Evolutionary conservation across 2,113 vertebrate species (phyloP).

Genomic region (Misgurnus mizolepis): DNA sequence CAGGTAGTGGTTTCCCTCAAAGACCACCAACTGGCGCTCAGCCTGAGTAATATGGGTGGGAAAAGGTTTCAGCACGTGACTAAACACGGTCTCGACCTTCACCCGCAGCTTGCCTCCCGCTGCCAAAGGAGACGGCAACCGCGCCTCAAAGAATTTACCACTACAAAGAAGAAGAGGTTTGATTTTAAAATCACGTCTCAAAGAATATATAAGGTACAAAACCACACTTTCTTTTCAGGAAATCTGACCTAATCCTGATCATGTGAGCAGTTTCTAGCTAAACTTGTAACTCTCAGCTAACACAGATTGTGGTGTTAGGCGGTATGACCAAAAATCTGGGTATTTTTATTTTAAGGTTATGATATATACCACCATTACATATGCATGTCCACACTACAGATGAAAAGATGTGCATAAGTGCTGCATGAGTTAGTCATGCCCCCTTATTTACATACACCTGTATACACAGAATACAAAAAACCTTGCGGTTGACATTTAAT

Average conservation of each 20-base stretch:
- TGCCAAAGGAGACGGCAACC: slow-evolving; percentile 80
- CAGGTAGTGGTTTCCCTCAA: slow-evolving; percentile 96
- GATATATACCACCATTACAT: too few species aligned
- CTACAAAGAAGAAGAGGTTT: slow-evolving; percentile 65
- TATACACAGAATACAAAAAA: too few species aligned
- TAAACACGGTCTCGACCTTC: slow-evolving; percentile 87
- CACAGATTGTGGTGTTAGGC: too few species aligned
- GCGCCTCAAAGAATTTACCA: slow-evolving; percentile 87
- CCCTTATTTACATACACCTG: too few species aligned
- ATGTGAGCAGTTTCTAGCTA: neutral
- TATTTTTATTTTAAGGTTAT: too few species aligned
- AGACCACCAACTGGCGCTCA: slow-evolving; percentile 95
- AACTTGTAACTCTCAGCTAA: too few species aligned
- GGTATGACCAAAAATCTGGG: too few species aligned
- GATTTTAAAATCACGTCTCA: neutral
- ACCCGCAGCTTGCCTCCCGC: slow-evolving; percentile 82
- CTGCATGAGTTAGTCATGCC: too few species aligned
- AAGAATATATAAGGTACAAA: neutral
- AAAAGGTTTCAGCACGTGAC: slow-evolving; percentile 89
- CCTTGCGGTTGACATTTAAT: too few species aligned
- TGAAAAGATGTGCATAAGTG: too few species aligned
- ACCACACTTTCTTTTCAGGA: neutral
- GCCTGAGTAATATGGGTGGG: slow-evolving; percentile 94
- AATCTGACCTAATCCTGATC: neutral
- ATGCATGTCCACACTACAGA: too few species aligned